These are phyloP conservation scores for Lycopodina hypogea DNA, from an alignment of 37 sponge, comb jelly and placozoan genomes.

Conservation along the genomic window DNA sequence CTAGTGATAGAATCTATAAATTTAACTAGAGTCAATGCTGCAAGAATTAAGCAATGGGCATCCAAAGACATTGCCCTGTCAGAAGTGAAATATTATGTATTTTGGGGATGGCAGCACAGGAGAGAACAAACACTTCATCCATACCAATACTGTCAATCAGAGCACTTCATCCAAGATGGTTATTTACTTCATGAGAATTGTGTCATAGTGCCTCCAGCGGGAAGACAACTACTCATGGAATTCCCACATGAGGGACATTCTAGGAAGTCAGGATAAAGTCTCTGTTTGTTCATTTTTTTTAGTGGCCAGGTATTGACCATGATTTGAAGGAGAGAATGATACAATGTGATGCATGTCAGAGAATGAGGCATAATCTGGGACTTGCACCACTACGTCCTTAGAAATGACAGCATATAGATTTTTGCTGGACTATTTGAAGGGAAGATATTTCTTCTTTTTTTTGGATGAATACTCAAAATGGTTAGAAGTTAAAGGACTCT, in stretches of 20 bases:
- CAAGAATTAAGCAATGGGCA: too few species aligned
- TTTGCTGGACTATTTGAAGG: background rate
- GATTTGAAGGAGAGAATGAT: background rate
- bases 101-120: too few species aligned
- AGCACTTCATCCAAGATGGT: too few species aligned
- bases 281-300: background rate
- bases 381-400: background rate
- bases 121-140: too few species aligned
- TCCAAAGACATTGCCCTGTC: too few species aligned
- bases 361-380: background rate
- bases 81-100: too few species aligned
- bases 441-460: too few species aligned
- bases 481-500: background rate
- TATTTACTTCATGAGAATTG: too few species aligned
- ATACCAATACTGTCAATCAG: too few species aligned
- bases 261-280: background rate
- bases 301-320: conserved; percentile 9
- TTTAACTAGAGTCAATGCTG: too few species aligned
- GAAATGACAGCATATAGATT: background rate
- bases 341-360: background rate
- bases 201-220: too few species aligned
- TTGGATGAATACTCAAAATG: background rate
- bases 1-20: too few species aligned
- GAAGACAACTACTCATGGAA: background rate
- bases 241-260: background rate